These are phyloP conservation scores for Strix uralensis DNA, from an alignment of 2,113 vertebrate species.

Conservation along the genomic window DNA sequence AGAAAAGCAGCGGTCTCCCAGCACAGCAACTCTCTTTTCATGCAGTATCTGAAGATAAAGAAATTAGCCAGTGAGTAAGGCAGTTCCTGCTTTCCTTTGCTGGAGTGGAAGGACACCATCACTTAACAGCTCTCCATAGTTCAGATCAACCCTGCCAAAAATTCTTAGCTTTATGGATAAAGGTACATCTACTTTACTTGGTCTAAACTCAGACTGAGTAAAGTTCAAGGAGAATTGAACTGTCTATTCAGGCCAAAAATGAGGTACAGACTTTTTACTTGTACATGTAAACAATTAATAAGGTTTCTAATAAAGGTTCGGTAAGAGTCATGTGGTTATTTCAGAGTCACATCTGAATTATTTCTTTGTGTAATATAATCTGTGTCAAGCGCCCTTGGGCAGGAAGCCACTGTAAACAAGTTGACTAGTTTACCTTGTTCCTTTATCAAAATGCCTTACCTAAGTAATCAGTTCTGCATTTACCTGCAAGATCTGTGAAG, in stretches of 20 bases:
- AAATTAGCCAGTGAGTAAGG: background rate
- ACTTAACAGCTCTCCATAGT: background rate
- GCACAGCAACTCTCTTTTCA: background rate
- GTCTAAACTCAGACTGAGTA: background rate
- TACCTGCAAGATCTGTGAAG: background rate
- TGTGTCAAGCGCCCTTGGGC: conserved; percentile 67
- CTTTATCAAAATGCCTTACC: conserved; percentile 65
- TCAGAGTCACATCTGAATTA: conserved; percentile 61
- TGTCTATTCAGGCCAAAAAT: background rate
- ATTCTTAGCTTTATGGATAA: background rate
- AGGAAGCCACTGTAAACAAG: conserved; percentile 65
- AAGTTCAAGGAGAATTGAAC: background rate
- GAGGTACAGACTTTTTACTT: conserved; percentile 5
- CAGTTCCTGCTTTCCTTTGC: background rate
- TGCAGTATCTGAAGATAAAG: background rate
- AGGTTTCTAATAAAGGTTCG: conserved; percentile 40
- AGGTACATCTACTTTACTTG: background rate
- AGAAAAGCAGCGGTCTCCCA: background rate
- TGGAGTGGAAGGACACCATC: background rate
- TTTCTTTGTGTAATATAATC: conserved; percentile 73
- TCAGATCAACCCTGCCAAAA: background rate
- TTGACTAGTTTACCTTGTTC: conserved; percentile 38
- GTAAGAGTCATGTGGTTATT: conserved; percentile 42
- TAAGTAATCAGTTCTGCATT: conserved; percentile 36
- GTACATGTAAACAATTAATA: conserved; percentile 57